These are phyloP conservation scores for Agelastica alni DNA, from an alignment of 2,888 invertebrate species.

Conservation along the genomic window DNA sequence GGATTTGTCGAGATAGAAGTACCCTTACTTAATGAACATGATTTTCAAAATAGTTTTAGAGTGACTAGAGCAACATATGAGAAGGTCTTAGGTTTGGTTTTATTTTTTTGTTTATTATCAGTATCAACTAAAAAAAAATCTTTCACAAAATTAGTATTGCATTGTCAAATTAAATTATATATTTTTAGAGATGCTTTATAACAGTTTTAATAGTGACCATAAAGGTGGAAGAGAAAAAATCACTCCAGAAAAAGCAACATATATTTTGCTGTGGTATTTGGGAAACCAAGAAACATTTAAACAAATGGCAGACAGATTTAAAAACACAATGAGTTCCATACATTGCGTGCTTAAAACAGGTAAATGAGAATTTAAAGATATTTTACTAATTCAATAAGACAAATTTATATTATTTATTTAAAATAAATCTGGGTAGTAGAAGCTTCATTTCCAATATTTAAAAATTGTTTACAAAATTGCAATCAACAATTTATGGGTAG, in stretches of 20 bases:
- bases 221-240: constrained; percentile 27
- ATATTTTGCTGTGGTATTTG: constrained; percentile 31
- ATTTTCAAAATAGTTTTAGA: constrained; percentile 26
- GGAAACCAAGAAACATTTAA: constrained; percentile 28
- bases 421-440: no score
- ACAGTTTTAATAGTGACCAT: constrained; percentile 22
- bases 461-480: no score
- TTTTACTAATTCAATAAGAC: no score
- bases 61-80: constrained; percentile 28
- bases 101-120: background rate
- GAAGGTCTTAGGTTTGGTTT: constrained; percentile 23
- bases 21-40: constrained; percentile 22
- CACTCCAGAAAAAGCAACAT: constrained; percentile 26
- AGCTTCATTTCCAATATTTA: no score
- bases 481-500: no score
- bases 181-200: constrained; percentile 23
- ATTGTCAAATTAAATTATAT: background rate
- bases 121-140: background rate
- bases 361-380: no score
- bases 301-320: constrained; percentile 30
- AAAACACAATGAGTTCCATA: constrained; percentile 26
- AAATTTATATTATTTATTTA: no score
- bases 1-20: constrained; percentile 24
- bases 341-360: constrained; percentile 26
- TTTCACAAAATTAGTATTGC: background rate